Base-by-base conservation (phyloP, 2,888 invertebrate genomes). In the Cenopis cana region DNA sequence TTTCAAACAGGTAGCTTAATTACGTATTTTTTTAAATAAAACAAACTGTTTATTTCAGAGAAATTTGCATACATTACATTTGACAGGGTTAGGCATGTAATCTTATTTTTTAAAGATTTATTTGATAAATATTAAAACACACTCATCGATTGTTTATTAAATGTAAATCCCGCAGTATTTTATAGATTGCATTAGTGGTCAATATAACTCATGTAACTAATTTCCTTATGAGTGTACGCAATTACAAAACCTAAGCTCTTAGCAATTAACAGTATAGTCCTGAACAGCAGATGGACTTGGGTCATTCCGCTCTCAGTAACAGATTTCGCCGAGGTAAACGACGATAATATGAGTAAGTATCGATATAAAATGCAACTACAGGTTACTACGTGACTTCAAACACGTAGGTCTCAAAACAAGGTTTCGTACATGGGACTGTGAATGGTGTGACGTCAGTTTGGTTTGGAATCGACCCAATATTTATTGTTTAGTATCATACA, bases 371-470 rank as follows among this genome's bases (percentile, higher is more conserved):
- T 38, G 33, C 50, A 54, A 24, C 14, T 41, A 29, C 41, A 14
- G 29, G 46, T 49, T 52, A 57, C 29, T 68, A 68, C 68, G 68
- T 68, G 68, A 68, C 68, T 68, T 29, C 12, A 38, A 24, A 41
- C 68, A 68, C 60, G 68, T 68, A 14, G 9, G 17, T 55, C 54
- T 54, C 52, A 38, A 68, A 68, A 68, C 41, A 38, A 60, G 41
- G 52, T 46, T 60, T 17, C 38, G 2, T 17, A 67, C 49, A 66
- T 33, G 57, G 57, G 46, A 11, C 46, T 29, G 66, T 67, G 59
- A 68, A 68, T 68, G 67, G 67, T n/a, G 12, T 59, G 50, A 60
- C 68, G 68, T 60, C 68, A 46, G 17, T 60, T 68, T 20, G 29
- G 11, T 41, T 68, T 68, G 60, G 60, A 60, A 54, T 38, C 60